phyloP scores from a whole-genome alignment of 2,797 vertebrate species.

The Eupleurogrammus muticus region DNA sequence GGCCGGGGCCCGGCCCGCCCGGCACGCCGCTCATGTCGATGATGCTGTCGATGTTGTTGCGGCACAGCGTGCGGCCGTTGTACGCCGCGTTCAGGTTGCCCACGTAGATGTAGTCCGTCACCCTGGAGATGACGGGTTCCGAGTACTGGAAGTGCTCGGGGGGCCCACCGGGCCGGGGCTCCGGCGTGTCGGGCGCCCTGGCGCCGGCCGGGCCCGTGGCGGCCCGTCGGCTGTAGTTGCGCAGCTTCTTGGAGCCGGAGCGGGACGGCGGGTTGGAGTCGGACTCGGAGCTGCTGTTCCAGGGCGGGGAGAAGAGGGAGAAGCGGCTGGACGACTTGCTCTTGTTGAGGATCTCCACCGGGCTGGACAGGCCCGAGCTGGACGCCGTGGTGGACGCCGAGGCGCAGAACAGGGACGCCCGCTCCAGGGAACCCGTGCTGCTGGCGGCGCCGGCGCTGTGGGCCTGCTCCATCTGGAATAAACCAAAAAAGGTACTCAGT shows the following conservation, averaged over 20 bases:
- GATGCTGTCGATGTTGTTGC: slow-evolving; percentile 86
- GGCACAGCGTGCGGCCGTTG: slow-evolving; percentile 81
- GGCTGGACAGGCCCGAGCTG: slow-evolving; percentile 76
- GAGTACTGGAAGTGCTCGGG: slow-evolving; percentile 81
- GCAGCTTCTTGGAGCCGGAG: slow-evolving; percentile 82
- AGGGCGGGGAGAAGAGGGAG: slow-evolving; percentile 79
- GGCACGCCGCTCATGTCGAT: slow-evolving; percentile 86
- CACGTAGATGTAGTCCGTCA: slow-evolving; percentile 85
- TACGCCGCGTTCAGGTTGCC: slow-evolving; percentile 85
- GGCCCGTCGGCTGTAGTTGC: slow-evolving; percentile 76
- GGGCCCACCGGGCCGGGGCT: slow-evolving; percentile 59
- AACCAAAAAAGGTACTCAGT: not conserved
- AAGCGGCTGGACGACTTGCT: slow-evolving; percentile 83
- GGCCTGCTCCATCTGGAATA: slow-evolving; percentile 85
- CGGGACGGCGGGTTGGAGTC: slow-evolving; percentile 83
- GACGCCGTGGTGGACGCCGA: slow-evolving; percentile 69
- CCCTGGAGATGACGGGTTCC: slow-evolving; percentile 82
- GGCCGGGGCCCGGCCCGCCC: slow-evolving; percentile 76
- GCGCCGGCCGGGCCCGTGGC: slow-evolving; percentile 66
- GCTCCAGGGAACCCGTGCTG: slow-evolving; percentile 81
- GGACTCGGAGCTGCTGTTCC: slow-evolving; percentile 84
- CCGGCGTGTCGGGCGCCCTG: slow-evolving; percentile 60
- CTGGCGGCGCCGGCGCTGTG: slow-evolving; percentile 81
- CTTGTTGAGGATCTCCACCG: slow-evolving; percentile 78
- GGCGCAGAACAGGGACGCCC: slow-evolving; percentile 83